Base-by-base conservation (phyloP, 1,140 invertebrate genomes). In the Propsilocerus akamusi region DNA sequence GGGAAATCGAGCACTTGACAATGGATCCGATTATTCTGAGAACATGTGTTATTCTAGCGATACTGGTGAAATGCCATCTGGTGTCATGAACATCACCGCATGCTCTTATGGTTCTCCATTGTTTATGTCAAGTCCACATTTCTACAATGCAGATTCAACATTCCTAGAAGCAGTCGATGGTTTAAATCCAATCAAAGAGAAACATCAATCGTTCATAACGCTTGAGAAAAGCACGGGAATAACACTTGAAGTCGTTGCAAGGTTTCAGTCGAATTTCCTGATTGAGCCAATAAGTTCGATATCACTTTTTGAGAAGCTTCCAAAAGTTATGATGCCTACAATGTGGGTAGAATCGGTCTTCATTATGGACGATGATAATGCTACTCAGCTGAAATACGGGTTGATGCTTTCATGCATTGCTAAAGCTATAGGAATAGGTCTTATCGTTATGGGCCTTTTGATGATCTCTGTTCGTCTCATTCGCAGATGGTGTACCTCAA, bases 91-190 rank as follows among this genome's bases (percentile, higher is more conserved):
- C 60, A 75, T 85, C 17, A 78, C 80, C 0, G 63, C 70, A 10
- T 85, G 83, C 50, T 76, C 80, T 57, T 82, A 69, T 57, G 79
- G 77, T 11, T 78, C 85, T 4, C 89, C 89, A 0, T 77, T 83
- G 0, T 88, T 82, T 53, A 70, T 91, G 50, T 89, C 88, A 5
- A 78, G 81, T 55, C 89, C 90, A 0, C 89, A 95, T 65, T 94
- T 91, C 68, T 81, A 82, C 57, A 68, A 80, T 49, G 86, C 77
- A 2, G 86, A 91, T 66, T 68, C 73, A 0, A 75, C 60, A 54
- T 81, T 86, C 48, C 53, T 63, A 7, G 53, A 80, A 1, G 63
- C 69, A 22, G 75, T 93, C 3, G 63, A 68, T 1, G 88, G 88
- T 23, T 62, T 93, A 63, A 51, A 68, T 0, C 88, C 90, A 0